Evolutionary conservation across 2,888 invertebrate genomes (phyloP).

Genomic region (Stenoptilia bipunctidactyla): DNA sequence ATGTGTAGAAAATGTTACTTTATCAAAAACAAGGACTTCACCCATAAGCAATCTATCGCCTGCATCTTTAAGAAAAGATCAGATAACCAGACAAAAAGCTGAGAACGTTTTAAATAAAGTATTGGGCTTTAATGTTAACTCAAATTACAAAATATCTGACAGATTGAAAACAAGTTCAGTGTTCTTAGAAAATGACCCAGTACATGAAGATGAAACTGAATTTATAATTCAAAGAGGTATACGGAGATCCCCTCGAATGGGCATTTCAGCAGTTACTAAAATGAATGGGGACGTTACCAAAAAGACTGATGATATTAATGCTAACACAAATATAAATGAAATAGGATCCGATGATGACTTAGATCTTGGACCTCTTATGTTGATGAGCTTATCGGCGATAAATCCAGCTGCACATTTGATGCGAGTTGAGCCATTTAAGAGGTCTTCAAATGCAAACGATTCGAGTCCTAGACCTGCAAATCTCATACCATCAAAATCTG

Average conservation of each 20-base stretch:
- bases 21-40: slow-evolving; percentile 43
- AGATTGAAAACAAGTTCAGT: slow-evolving; percentile 57
- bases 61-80: slow-evolving; percentile 47
- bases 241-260: slow-evolving; percentile 56
- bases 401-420: slow-evolving; percentile 74
- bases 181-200: slow-evolving; percentile 54
- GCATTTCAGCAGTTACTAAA: slow-evolving; percentile 57
- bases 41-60: slow-evolving; percentile 45
- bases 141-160: slow-evolving; percentile 53
- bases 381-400: slow-evolving; percentile 75
- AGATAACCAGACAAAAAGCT: slow-evolving; percentile 59
- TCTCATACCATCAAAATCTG: slow-evolving; percentile 45
- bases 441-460: slow-evolving; percentile 29
- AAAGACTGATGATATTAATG: slow-evolving; percentile 41
- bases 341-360: slow-evolving; percentile 69
- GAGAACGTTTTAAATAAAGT: slow-evolving; percentile 62
- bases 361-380: slow-evolving; percentile 74
- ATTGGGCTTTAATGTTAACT: slow-evolving; percentile 58
- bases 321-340: slow-evolving; percentile 36
- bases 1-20: slow-evolving; percentile 60
- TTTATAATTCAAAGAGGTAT: slow-evolving; percentile 55
- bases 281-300: slow-evolving; percentile 62
- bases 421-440: slow-evolving; percentile 71
- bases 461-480: slow-evolving; percentile 60
- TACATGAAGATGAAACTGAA: slow-evolving; percentile 51